Conservation (phyloP, 1,140 invertebrate genomes). For the Chlorops oryzae region DNA sequence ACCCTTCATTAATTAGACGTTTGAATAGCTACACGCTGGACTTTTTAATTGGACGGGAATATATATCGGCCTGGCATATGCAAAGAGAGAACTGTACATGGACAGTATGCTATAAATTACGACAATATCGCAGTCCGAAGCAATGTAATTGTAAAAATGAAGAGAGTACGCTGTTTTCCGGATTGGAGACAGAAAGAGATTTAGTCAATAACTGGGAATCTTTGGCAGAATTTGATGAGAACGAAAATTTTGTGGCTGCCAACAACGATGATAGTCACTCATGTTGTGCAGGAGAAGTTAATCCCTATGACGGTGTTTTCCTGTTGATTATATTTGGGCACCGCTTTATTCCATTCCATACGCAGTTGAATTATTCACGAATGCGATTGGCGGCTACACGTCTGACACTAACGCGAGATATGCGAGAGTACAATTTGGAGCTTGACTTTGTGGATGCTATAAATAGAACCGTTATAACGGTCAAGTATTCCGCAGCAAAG, state of each 20-base stretch:
- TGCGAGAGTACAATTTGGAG: conserved; percentile 34
- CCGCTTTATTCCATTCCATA: conserved; percentile 29
- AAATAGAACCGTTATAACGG: conserved; percentile 19
- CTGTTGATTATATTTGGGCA: conserved; percentile 26
- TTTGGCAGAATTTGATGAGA: conserved; percentile 6
- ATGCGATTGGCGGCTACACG: conserved; percentile 23
- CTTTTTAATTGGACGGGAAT: conserved; percentile 26
- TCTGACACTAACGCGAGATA: conserved; percentile 33
- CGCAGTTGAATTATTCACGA: conserved; percentile 22
- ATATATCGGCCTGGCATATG: conserved; percentile 26
- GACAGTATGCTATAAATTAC: conserved; percentile 33
- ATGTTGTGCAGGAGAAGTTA: too few species aligned
- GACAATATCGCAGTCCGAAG: too few species aligned
- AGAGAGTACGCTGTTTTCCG: background rate
- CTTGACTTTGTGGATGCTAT: conserved; percentile 28
- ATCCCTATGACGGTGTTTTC: conserved; percentile 24
- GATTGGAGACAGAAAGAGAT: background rate
- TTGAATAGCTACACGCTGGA: conserved; percentile 30
- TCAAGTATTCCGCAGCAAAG: conserved; percentile 33
- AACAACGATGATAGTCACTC: too few species aligned
- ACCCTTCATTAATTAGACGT: conserved; percentile 24
- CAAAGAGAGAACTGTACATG: conserved; percentile 27
- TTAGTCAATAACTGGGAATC: conserved; percentile 18
- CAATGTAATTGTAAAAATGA: background rate
- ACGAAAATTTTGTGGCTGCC: background rate